These are phyloP conservation scores for Agonopterix heracliana DNA, from an alignment of 2,888 invertebrate genomes.

Conservation along the genomic window DNA sequence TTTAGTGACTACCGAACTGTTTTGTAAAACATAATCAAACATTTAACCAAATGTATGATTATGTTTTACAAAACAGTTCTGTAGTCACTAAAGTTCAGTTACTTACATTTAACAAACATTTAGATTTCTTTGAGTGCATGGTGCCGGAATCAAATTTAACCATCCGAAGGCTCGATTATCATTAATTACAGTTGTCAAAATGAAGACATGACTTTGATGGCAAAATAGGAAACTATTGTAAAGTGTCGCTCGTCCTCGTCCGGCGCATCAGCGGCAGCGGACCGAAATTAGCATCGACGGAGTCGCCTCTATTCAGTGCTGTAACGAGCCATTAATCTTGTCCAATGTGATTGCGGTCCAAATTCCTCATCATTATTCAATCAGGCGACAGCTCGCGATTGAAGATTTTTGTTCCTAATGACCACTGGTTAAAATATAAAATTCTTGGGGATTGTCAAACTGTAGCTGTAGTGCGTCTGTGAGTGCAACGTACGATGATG, in stretches of 20 bases:
- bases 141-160: too few species aligned
- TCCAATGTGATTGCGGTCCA: slow-evolving; percentile 45
- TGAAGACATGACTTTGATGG: slow-evolving; percentile 15
- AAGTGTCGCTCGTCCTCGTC: slow-evolving; percentile 26
- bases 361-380: slow-evolving; percentile 51
- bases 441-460: too few species aligned
- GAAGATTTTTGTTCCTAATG: slow-evolving; percentile 6
- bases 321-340: slow-evolving; percentile 51
- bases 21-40: too few species aligned
- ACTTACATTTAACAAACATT: too few species aligned
- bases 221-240: slow-evolving; percentile 29
- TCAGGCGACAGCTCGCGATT: slow-evolving; percentile 27
- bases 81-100: too few species aligned
- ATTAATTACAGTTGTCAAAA: slow-evolving; percentile 27
- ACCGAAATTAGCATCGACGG: slow-evolving; percentile 44
- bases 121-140: too few species aligned
- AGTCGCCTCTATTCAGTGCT: slow-evolving; percentile 41
- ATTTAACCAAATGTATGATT: too few species aligned
- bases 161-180: background rate
- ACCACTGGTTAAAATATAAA: background rate
- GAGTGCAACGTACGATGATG: too few species aligned
- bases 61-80: too few species aligned
- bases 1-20: too few species aligned
- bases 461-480: too few species aligned
- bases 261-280: slow-evolving; percentile 16